Conservation (phyloP, 2,888 invertebrate genomes). For the Volucella bombylans region DNA sequence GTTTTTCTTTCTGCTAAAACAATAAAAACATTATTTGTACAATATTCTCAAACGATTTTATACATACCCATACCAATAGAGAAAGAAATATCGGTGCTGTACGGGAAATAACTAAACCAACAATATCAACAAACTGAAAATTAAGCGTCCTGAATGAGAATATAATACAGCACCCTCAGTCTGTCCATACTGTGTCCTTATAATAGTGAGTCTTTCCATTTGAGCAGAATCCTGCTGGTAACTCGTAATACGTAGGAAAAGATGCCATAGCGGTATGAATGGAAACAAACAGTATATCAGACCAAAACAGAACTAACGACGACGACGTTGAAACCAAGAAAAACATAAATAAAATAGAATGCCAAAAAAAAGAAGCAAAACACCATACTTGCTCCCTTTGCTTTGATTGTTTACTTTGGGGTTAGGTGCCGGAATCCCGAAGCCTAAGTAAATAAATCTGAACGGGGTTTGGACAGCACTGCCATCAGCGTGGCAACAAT, state of each 20-base stretch:
- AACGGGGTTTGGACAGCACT: conserved; percentile 32
- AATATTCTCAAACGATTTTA: conserved; percentile 55
- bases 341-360: too few relatives aligned
- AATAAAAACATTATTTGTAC: conserved; percentile 54
- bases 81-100: conserved; percentile 22
- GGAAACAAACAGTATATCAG: conserved; percentile 46
- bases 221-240: conserved; percentile 16
- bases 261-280: conserved; percentile 36
- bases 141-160: conserved; percentile 29
- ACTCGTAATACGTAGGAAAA: conserved; percentile 7
- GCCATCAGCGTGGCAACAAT: conserved; percentile 30
- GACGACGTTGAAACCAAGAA: neutral
- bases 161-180: conserved; percentile 30
- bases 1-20: conserved; percentile 14
- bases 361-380: conserved; percentile 2
- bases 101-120: conserved; percentile 46
- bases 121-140: conserved; percentile 32
- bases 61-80: conserved; percentile 12
- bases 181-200: conserved; percentile 2
- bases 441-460: conserved; percentile 67
- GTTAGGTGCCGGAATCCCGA: conserved; percentile 45
- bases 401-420: conserved; percentile 48
- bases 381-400: conserved; percentile 8
- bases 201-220: conserved; percentile 11
- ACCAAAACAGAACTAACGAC: conserved; percentile 24